Evolutionary conservation across 2,113 vertebrate species (phyloP).

Genomic region (Lophius piscatorius): DNA sequence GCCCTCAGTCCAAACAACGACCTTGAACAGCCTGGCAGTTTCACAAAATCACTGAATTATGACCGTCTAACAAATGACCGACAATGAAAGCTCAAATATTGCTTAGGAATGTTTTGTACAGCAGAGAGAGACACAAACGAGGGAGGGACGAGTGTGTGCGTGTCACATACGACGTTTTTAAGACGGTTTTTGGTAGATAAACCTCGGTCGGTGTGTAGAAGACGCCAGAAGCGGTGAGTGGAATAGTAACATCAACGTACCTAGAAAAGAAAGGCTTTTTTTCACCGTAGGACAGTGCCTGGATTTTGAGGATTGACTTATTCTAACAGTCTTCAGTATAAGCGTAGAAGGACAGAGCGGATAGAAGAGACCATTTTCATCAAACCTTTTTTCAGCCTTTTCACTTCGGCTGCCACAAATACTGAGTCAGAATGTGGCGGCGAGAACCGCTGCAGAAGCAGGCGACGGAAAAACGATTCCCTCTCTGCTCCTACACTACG

Average conservation of each 20-base stretch:
- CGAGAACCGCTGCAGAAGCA: constrained; percentile 45
- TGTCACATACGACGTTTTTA: constrained; percentile 21
- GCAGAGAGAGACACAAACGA: constrained; percentile 63
- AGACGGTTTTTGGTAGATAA: constrained; percentile 47
- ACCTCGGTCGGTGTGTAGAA: constrained; percentile 65
- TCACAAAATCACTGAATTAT: constrained; percentile 72
- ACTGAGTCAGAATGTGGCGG: constrained; percentile 56
- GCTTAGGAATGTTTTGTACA: constrained; percentile 82
- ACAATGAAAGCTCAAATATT: constrained; percentile 77
- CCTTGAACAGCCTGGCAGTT: constrained; percentile 74
- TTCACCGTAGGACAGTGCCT: constrained; percentile 50
- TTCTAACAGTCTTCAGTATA: constrained; percentile 77
- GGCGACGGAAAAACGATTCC: constrained; percentile 29
- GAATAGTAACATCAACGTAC: constrained; percentile 42
- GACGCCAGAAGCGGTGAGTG: constrained; percentile 55
- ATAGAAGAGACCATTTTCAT: constrained; percentile 30
- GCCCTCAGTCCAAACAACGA: constrained; percentile 66
- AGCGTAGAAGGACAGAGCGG: constrained; percentile 52
- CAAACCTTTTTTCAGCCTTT: constrained; percentile 18
- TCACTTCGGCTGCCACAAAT: constrained; percentile 64
- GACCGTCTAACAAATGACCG: constrained; percentile 66
- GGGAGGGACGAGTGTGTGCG: constrained; percentile 29
- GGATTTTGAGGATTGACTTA: constrained; percentile 44
- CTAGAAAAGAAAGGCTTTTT: constrained; percentile 47
- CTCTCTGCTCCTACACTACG: constrained; percentile 27